These are phyloP conservation scores for Scaptomyza flava DNA, from an alignment of 2,888 invertebrate species.

Conservation along the genomic window DNA sequence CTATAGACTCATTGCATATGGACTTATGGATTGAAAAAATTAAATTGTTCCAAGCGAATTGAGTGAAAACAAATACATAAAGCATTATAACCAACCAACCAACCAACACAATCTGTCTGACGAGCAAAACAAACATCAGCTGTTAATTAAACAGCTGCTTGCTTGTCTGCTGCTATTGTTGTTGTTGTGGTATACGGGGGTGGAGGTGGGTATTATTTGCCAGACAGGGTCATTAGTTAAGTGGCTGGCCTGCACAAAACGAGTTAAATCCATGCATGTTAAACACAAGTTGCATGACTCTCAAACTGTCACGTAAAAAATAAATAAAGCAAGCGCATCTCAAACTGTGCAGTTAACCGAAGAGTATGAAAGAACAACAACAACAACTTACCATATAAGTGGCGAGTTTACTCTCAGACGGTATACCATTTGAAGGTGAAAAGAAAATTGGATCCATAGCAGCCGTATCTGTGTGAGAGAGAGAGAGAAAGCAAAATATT, in stretches of 20 bases:
- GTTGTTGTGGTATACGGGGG: not conserved
- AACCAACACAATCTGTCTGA: conserved; percentile 31
- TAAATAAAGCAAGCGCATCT: not conserved
- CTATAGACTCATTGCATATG: conserved; percentile 19
- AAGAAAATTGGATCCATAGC: conserved; percentile 91
- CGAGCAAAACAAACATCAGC: conserved; percentile 49
- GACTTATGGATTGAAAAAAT: conserved; percentile 48
- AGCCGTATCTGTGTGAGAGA: conserved; percentile 78
- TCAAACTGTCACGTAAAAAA: conserved; percentile 24
- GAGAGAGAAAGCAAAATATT: conserved; percentile 17
- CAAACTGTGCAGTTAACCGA: conserved; percentile 12
- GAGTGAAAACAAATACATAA: conserved; percentile 67
- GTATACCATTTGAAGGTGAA: conserved; percentile 89
- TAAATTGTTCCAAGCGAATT: conserved; percentile 62
- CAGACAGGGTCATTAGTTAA: conserved; percentile 27
- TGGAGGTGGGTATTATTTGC: not conserved
- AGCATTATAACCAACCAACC: conserved; percentile 55
- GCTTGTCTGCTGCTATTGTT: not conserved
- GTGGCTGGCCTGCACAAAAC: conserved; percentile 15
- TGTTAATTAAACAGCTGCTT: conserved; percentile 38
- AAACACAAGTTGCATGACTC: conserved; percentile 4
- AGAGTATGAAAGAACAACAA: conserved; percentile 5
- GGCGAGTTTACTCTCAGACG: conserved; percentile 93
- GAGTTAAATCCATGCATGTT: not conserved
- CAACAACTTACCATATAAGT: conserved; percentile 90